Base-by-base conservation (phyloP, 2,888 invertebrate genomes). In the Nymphalis polychloros region DNA sequence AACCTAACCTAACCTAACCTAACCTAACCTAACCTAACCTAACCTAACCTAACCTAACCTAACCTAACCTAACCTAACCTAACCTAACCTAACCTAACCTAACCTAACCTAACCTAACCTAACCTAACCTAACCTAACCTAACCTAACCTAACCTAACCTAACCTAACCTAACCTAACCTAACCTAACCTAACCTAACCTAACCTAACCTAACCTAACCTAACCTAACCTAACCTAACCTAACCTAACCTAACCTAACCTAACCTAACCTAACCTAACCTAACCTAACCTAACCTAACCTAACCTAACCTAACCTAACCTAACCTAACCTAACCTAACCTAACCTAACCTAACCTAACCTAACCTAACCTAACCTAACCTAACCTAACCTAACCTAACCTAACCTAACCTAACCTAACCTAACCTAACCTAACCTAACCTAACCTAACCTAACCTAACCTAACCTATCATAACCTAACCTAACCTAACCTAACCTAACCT, bases 31-130 rank as follows among this genome's bases (percentile, higher is more conserved):
- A 64, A 71, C 47, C 23, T 55, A 57, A 57, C 64, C 46, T 64
- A 64, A 64, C 46, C 64, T 57, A 64, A 48, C 48, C 55, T 47
- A 59, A 64, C 59, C 49, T 49, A 59, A 59, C 64, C 53, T 48
- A 59, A 64, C 64, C 49, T 49, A 64, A 64, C 64, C 59, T 59
- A 71, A 68, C 71, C 68, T 68, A 70, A 68, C 69, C 69, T 67
- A 72, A 72, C 72, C 70, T 70, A 70, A 72, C 72, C 71, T 68
- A 68, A 68, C 71, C 68, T 68, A 71, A 68, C 68, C 68, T 71
- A 68, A 64, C 68, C 63, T 64, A 63, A 63, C 68, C 68, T 70
- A 70, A 69, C 66, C 69, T 66, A 69, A 66, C 69, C 66, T 69
- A 69, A 69, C 66, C 67, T 63, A 69, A 66, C 69, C 66, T 66